A percentile compares a stretch with the other conserved stretches of the same genome.
These are phyloP conservation scores for Drosophila koepferae DNA, from an alignment of 2,888 invertebrate genomes.

Conservation along the genomic window DNA sequence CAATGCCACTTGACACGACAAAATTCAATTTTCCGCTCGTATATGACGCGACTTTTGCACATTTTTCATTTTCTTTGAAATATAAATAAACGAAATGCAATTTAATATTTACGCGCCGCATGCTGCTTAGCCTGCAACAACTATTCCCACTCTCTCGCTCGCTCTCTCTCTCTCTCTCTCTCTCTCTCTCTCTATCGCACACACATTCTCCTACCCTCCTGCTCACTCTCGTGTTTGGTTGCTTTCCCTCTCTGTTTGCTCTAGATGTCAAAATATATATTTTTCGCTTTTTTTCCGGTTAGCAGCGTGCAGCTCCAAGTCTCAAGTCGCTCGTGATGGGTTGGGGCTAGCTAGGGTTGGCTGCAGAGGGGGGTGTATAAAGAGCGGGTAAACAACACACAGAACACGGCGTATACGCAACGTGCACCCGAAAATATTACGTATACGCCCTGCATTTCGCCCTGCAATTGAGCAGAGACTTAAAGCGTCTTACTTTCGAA, in stretches of 20 bases:
- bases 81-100: slow-evolving; percentile 67
- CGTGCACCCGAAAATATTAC: neutral
- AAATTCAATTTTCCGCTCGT: slow-evolving; percentile 73
- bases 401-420: slow-evolving; percentile 50
- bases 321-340: slow-evolving; percentile 15
- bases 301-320: slow-evolving; percentile 21
- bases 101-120: slow-evolving; percentile 70
- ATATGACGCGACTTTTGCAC: slow-evolving; percentile 52
- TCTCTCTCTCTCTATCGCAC: neutral
- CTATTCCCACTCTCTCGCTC: neutral
- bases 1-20: slow-evolving; percentile 72
- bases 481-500: neutral
- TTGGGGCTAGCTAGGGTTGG: no score
- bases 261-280: slow-evolving; percentile 33
- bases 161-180: neutral
- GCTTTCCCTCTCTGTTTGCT: neutral
- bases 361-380: neutral
- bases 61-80: slow-evolving; percentile 59
- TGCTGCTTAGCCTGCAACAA: slow-evolving; percentile 25
- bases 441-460: neutral
- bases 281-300: slow-evolving; percentile 21
- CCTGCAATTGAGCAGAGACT: neutral
- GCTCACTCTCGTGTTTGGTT: neutral
- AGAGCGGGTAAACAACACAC: slow-evolving; percentile 17
- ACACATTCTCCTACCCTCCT: neutral